Conservation (phyloP, 2,113 vertebrate genomes). For the Gasterosteus nipponicus region DNA sequence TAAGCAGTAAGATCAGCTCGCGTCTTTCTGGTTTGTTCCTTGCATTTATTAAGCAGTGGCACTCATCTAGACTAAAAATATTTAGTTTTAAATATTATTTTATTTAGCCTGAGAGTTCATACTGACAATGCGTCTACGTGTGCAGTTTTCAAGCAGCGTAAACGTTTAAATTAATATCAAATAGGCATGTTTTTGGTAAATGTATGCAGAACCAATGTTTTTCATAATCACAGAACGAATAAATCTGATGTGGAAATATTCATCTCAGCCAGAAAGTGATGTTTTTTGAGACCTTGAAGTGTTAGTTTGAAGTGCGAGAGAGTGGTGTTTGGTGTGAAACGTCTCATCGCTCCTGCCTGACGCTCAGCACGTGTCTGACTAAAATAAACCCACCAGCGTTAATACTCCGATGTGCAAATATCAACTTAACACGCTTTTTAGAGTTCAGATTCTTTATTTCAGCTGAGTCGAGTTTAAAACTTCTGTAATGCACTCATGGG, state of each 20-base stretch:
- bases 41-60: too few relatives aligned
- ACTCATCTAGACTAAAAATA: not conserved
- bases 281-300: not conserved
- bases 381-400: slow-evolving; percentile 15
- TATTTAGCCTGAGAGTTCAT: not conserved
- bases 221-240: not conserved
- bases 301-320: slow-evolving; percentile 1
- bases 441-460: not conserved
- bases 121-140: not conserved
- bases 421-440: not conserved
- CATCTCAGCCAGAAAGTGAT: not conserved
- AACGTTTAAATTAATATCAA: not conserved
- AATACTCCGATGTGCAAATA: slow-evolving; percentile 1
- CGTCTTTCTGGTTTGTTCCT: too few relatives aligned
- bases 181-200: not conserved
- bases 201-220: not conserved
- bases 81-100: too few relatives aligned
- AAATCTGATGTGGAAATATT: not conserved
- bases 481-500: not conserved
- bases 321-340: slow-evolving; percentile 22
- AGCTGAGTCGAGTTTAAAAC: not conserved
- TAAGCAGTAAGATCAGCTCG: too few relatives aligned
- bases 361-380: slow-evolving; percentile 7
- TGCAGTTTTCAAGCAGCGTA: not conserved
- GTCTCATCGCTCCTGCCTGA: not conserved